Evolutionary conservation across 2,113 vertebrate species (phyloP).

Genomic region (Gambusia affinis): DNA sequence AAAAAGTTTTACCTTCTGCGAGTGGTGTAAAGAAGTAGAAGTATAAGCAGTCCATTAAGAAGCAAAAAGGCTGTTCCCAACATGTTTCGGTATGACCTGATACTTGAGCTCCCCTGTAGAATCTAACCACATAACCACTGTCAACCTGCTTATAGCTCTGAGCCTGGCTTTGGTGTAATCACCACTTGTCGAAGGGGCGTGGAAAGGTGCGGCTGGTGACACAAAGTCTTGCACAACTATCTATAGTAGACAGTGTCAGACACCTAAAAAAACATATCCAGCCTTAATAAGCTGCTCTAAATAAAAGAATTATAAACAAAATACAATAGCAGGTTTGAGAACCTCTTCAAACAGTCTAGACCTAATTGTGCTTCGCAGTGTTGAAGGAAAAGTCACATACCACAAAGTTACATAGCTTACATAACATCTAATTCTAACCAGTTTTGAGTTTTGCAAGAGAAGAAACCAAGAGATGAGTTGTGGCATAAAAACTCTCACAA

Average conservation of each 20-base stretch:
- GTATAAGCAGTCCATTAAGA: slow-evolving; percentile 50
- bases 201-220: slow-evolving; percentile 63
- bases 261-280: not conserved
- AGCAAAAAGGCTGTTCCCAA: slow-evolving; percentile 60
- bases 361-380: not conserved
- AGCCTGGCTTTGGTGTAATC: slow-evolving; percentile 12
- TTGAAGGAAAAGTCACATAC: not conserved
- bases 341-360: not conserved
- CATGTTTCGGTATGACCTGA: slow-evolving; percentile 51
- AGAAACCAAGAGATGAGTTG: not conserved
- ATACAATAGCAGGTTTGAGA: not conserved
- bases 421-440: slow-evolving; percentile 7
- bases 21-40: slow-evolving; percentile 46
- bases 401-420: slow-evolving; percentile 19
- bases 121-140: slow-evolving; percentile 7
- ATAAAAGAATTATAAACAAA: not conserved
- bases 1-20: slow-evolving; percentile 72
- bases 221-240: slow-evolving; percentile 49
- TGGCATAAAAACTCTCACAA: not conserved
- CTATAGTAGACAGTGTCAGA: not conserved
- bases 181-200: slow-evolving; percentile 36
- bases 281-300: not conserved
- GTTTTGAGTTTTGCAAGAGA: not conserved
- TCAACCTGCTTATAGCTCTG: slow-evolving; percentile 25
- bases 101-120: slow-evolving; percentile 11